These are phyloP conservation scores for Ondatra zibethicus DNA, from an alignment of 2,113 vertebrate species.

Conservation along the genomic window DNA sequence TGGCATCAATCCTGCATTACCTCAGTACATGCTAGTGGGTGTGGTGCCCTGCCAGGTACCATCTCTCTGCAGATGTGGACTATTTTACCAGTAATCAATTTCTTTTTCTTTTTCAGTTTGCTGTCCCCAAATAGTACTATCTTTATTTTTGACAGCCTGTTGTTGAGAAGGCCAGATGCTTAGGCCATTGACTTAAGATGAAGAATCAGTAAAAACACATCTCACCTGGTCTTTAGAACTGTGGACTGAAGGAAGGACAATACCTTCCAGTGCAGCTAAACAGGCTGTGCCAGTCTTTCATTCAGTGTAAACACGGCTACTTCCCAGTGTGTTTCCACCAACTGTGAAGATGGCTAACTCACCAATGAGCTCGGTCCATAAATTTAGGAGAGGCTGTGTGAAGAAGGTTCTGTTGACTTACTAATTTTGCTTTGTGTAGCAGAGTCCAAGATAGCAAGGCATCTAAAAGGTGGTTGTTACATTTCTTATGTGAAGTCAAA, in stretches of 20 bases:
- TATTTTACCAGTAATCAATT: background rate
- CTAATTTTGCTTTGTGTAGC: background rate
- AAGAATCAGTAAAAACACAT: background rate
- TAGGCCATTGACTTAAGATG: background rate
- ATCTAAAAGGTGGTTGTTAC: background rate
- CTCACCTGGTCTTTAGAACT: background rate
- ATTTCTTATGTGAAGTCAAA: background rate
- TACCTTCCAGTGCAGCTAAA: background rate
- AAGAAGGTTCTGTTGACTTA: background rate
- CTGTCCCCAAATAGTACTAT: background rate
- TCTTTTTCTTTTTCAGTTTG: background rate
- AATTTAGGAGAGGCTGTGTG: background rate
- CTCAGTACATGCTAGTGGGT: too few relatives aligned
- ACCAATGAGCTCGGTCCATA: background rate
- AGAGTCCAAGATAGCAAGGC: background rate
- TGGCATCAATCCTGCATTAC: background rate
- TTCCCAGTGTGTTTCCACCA: background rate
- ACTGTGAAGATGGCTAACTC: background rate
- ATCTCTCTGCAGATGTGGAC: background rate
- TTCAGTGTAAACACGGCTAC: background rate
- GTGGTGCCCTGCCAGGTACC: background rate
- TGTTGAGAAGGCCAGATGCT: background rate
- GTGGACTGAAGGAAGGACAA: background rate
- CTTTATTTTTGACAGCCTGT: background rate
- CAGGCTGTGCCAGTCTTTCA: background rate